Percentiles rank a stretch among this genome's conserved stretches.
Evolutionary conservation across 2,113 vertebrate genomes (phyloP).

Genomic region (Procavia capensis): DNA sequence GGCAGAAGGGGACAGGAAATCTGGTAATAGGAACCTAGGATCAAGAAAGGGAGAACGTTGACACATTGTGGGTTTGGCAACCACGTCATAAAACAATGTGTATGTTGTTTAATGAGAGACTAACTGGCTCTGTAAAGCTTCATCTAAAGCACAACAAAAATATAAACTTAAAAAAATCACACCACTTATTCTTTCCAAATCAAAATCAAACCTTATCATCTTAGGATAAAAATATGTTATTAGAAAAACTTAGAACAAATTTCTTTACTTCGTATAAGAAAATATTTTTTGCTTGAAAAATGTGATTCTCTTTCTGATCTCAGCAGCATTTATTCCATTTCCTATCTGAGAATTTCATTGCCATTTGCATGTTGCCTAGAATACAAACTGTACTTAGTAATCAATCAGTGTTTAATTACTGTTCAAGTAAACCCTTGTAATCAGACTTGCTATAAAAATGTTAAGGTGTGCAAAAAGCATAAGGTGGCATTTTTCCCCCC

Average conservation of each 20-base stretch:
- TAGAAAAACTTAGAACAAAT: not conserved
- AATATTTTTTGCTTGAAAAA: constrained; percentile 37
- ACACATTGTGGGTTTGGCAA: too few species aligned
- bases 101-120: too few species aligned
- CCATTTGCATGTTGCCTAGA: constrained; percentile 79
- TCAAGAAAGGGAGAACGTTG: too few species aligned
- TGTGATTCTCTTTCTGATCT: constrained; percentile 39
- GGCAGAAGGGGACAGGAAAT: too few species aligned
- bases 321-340: constrained; percentile 67
- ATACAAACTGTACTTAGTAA: constrained; percentile 79
- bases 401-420: constrained; percentile 83
- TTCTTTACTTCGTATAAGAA: constrained; percentile 16
- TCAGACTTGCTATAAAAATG: constrained; percentile 79
- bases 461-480: constrained; percentile 79
- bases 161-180: not conserved
- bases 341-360: constrained; percentile 71
- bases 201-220: constrained; percentile 27
- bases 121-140: too few species aligned
- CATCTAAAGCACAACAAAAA: too few species aligned
- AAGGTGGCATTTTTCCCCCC: constrained; percentile 78
- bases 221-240: constrained; percentile 42
- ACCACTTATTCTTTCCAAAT: constrained; percentile 36
- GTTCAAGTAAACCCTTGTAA: constrained; percentile 82
- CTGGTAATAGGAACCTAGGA: too few species aligned
- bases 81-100: too few species aligned